Base-by-base conservation (phyloP, 2,113 vertebrate species). In the Cinclus mexicanus region DNA sequence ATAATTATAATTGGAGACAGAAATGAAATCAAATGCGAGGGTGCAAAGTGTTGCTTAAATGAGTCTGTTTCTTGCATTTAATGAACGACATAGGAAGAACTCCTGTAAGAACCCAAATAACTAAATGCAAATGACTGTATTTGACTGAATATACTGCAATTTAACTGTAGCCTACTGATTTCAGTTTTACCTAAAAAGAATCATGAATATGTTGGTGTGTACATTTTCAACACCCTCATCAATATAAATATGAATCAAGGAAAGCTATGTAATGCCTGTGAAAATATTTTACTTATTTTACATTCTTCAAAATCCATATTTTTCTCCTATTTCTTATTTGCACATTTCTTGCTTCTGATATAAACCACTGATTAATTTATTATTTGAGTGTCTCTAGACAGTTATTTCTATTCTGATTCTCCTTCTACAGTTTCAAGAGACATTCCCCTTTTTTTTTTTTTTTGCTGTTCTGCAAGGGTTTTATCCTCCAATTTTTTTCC, bases 401-500 rank as follows among this genome's bases (percentile, higher is more conserved):
- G 17, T 71, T 89, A 80, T 50, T 71, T 64, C 47, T 60, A 22
- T 52, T 78, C 29, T 57, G 14, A 61, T 74, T 83, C 8, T 64
- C 17, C 5, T 10, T 86, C 19, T 14, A 50, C 8, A 59, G 13
- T 59, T 61, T 74, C 25, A 71, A 31, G 14, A 49, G 12, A 68
- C 20, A 18, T 31, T 70, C 4, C 11, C 7, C 6, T 18, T 39
- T 7, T 18, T 20, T 14, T 7, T 18, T 20, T 14, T 44, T 50
- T 59, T 21, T 39, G 4, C 16, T 68, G 16, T 31, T 53, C 22
- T 53, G 24, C 17, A 26, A 14, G 11, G 6, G 4, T 3, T 31
- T 25, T 18, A 35, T 24, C 4, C 2, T 12, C 7, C 6, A 7
- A 15, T 8, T 28, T 18, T 41, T 37, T 49, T 19, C 3, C 2